These are phyloP conservation scores for Parnassius orleans DNA, from an alignment of 2,888 invertebrate species.

Conservation along the genomic window DNA sequence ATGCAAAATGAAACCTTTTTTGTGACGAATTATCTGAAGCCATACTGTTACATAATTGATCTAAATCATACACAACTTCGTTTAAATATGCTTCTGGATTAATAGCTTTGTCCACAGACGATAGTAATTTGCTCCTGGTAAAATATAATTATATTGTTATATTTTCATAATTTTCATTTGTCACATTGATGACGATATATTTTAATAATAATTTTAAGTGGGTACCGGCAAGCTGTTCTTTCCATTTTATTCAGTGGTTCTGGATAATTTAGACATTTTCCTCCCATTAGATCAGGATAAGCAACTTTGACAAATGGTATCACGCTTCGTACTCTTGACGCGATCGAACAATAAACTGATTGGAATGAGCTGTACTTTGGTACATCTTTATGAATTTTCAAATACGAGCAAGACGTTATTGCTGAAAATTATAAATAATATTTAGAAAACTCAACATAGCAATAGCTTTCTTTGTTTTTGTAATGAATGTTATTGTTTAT, in stretches of 20 bases:
- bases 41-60: conserved; percentile 56
- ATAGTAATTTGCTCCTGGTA: conserved; percentile 79
- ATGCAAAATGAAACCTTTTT: conserved; percentile 51
- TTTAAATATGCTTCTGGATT: conserved; percentile 81
- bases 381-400: conserved; percentile 74
- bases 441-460: conserved; percentile 1
- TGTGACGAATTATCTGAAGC: conserved; percentile 45
- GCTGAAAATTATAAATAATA: conserved; percentile 44
- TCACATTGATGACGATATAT: not conserved
- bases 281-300: conserved; percentile 87
- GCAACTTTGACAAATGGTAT: conserved; percentile 87
- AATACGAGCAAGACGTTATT: conserved; percentile 61
- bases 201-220: not conserved
- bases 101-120: conserved; percentile 85
- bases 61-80: conserved; percentile 86
- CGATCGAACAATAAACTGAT: conserved; percentile 76
- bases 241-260: conserved; percentile 83
- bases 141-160: conserved; percentile 19
- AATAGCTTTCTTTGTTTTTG: not conserved
- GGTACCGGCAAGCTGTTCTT: conserved; percentile 68
- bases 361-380: conserved; percentile 59
- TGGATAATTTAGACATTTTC: conserved; percentile 72
- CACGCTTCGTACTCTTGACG: conserved; percentile 82
- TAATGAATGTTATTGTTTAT: not conserved
- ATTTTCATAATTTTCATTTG: not conserved